Evolutionary conservation across 2,888 invertebrate species (phyloP).

Genomic region (Leucozona laternaria): DNA sequence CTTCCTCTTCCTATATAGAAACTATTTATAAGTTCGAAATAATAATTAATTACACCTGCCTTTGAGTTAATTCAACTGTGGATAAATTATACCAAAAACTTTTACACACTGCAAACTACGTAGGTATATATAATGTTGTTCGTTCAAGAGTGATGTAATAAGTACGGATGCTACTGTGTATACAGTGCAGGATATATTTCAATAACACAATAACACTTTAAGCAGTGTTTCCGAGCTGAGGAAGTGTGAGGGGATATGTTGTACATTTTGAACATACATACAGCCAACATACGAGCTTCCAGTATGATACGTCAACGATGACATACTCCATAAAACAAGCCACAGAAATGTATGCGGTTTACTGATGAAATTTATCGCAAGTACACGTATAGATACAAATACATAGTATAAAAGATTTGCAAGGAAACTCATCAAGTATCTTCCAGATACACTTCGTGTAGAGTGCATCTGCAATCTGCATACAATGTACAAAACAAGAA

Average conservation of each 20-base stretch:
- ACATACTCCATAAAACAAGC: slow-evolving; percentile 68
- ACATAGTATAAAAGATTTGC: slow-evolving; percentile 26
- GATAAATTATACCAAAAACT: slow-evolving; percentile 59
- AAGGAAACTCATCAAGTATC: slow-evolving; percentile 22
- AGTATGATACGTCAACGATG: slow-evolving; percentile 31
- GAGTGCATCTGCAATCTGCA: slow-evolving; percentile 25
- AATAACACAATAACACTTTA: slow-evolving; percentile 2
- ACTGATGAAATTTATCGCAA: slow-evolving; percentile 65
- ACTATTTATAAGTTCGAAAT: not conserved
- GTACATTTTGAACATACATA: not conserved
- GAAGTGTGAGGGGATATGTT: slow-evolving; percentile 4
- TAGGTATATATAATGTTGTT: not conserved
- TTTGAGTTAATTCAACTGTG: slow-evolving; percentile 48
- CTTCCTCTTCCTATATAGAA: not conserved
- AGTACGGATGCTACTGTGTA: not conserved
- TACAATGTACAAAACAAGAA: slow-evolving; percentile 9
- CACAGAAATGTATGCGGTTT: slow-evolving; percentile 62
- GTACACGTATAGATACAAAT: no score
- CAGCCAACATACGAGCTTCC: not conserved
- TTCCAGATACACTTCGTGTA: slow-evolving; percentile 4
- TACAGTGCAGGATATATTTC: slow-evolving; percentile 17
- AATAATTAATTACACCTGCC: slow-evolving; percentile 63
- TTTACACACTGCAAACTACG: slow-evolving; percentile 12
- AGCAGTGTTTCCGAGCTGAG: slow-evolving; percentile 1
- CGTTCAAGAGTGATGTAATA: not conserved